Evolutionary conservation across 1,140 invertebrate species (phyloP), one percentile per base, ranked within the genome.

Genomic region (Papilio machaon): DNA sequence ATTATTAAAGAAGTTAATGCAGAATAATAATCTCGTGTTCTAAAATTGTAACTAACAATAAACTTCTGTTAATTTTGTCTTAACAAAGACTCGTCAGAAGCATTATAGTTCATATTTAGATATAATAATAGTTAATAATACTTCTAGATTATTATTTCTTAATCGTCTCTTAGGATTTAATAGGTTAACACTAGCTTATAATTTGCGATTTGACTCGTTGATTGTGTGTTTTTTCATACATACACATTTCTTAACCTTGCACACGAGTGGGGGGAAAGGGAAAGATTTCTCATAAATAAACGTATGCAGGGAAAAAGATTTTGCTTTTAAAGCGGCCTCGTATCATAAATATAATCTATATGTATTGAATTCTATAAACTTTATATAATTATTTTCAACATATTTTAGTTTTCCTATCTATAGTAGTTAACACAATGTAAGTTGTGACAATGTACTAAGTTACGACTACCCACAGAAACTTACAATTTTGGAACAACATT

Each of bases 281-380:
- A 91, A 86, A 82, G 85, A 85, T 91, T 92, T 90, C 90, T 92
- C 90, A 86, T 85, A 83, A 87, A 88, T 87, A 88, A 87, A 82
- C 82, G 78, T 83, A 82, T 80, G 81, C 77, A n/a, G 74, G 64
- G 64, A 85, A 81, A 30, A 81, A 84, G 23, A 80, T 81, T 87
- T 86, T 85, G 90, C 90, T 92, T 93, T 90, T 85, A 54, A 93
- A 93, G 91, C 92, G 82, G 81, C 81, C 38, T 82, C 81, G 70
- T 81, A 81, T 83, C 84, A 85, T 85, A 80, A 75, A 81, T 81
- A 81, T 79, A 83, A 76, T 78, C 77, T 79, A 79, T 79, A 67
- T 35, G 23, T 38, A 77, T 75, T 76, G 74, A 52, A 52, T 35
- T 64, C 58, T 80, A 82, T 35, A 30, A 30, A 30, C 23, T 23